Evolutionary conservation across 2,113 vertebrate species (phyloP).

Genomic region (Picathartes gymnocephalus): DNA sequence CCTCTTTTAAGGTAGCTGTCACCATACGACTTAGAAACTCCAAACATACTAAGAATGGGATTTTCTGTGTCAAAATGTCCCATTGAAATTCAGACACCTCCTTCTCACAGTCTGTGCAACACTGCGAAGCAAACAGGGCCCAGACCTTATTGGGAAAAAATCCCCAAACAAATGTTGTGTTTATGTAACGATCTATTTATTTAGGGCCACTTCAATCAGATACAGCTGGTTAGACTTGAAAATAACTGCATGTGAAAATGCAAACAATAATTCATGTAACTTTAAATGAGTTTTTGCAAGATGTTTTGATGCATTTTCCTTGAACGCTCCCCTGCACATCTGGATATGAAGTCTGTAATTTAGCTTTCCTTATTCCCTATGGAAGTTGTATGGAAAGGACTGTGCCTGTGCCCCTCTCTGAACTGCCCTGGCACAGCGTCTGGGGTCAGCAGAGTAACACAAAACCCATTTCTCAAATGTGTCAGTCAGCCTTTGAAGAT

Average conservation of each 20-base stretch:
- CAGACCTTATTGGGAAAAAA: conserved; percentile 31
- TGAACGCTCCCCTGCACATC: neutral
- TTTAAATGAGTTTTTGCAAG: neutral
- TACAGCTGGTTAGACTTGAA: conserved; percentile 41
- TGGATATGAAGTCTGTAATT: neutral
- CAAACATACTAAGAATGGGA: conserved; percentile 41
- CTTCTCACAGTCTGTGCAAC: conserved; percentile 63
- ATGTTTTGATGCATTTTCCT: neutral
- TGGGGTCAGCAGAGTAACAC: neutral
- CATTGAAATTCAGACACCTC: conserved; percentile 60
- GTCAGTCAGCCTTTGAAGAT: conserved; percentile 8
- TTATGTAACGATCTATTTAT: conserved; percentile 45
- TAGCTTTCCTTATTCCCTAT: neutral
- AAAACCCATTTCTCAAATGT: neutral
- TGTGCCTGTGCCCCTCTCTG: neutral
- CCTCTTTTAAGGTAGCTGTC: conserved; percentile 22
- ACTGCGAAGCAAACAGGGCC: neutral
- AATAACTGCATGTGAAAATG: conserved; percentile 33
- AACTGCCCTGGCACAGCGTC: neutral
- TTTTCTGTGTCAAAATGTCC: conserved; percentile 58
- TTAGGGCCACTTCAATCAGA: conserved; percentile 32
- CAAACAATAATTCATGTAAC: conserved; percentile 44
- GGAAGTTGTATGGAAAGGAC: neutral
- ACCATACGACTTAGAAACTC: neutral
- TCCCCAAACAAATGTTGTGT: conserved; percentile 28